Evolutionary conservation across 2,113 vertebrate species (phyloP), one percentile per base, ranked within the genome.

Genomic region (Pseudorectes ferrugineus): DNA sequence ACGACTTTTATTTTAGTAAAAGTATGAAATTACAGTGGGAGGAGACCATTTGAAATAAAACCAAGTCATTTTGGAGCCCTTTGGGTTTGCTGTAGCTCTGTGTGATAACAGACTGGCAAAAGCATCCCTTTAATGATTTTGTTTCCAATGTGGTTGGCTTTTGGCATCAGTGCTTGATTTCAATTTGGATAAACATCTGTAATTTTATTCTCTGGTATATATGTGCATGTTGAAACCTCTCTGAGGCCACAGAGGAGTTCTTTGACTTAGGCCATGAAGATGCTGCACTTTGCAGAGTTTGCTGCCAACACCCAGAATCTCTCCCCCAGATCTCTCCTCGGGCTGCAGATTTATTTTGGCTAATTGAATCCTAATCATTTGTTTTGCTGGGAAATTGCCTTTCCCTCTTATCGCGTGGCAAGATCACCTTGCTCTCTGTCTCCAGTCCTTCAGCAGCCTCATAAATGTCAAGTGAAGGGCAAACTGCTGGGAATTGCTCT

Each of bases 401-500:
- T 73, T 35, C 65, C 61, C 49, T 49, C 65, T 70, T 85, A 90
- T 95, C 75, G 35, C 45, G 12, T 45, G 21, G 67, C 61, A 11
- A 43, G 73, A 59, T 54, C 66, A 52, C 78, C 38, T 91, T 36
- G 36, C n/a, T 57, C 9, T 17, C 16, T 52, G 55, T 65, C 45
- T 74, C 35, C 63, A 31, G 52, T 6, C 83, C 80, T 92, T 89
- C 9, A 10, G 51, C 76, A 80, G 88, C 46, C 80, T 89, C 55
- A 10, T 7, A 73, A 86, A 95, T 93, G 95, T 94, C 95, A 92
- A 79, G 58, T 76, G 76, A 90, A 95, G 92, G 92, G 54, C 88
- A 90, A 46, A 68, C 70, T 59, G 54, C 73, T 68, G 7, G 63
- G 74, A 73, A 26, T 12, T 1, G 1, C 36, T 81, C 29, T 58